Percentiles rank a stretch among this genome's conserved stretches.
These are phyloP conservation scores for Yponomeuta sedellus DNA, from an alignment of 2,888 invertebrate genomes.

Conservation along the genomic window DNA sequence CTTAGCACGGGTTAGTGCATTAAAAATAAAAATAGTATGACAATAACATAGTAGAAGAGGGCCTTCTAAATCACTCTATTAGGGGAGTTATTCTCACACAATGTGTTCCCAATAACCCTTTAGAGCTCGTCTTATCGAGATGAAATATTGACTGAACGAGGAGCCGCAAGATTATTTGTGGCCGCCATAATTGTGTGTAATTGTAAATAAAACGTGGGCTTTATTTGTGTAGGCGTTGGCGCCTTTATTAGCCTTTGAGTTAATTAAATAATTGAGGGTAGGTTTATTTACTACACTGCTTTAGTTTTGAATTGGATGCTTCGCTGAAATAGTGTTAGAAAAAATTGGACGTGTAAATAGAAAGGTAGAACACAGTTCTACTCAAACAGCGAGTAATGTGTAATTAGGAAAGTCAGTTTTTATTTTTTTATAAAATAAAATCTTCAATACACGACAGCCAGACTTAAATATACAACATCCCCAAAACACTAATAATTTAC, in stretches of 20 bases:
- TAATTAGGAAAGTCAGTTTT: too few species aligned
- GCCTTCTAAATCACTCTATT: neutral
- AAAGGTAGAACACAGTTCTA: neutral
- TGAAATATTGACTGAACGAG: conserved; percentile 4
- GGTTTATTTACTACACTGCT: neutral
- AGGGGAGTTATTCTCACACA: conserved; percentile 1
- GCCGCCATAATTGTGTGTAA: conserved; percentile 11
- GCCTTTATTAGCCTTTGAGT: neutral
- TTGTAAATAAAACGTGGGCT: conserved; percentile 7
- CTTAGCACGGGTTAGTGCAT: too few species aligned
- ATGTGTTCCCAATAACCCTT: conserved; percentile 13
- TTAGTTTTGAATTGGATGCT: neutral
- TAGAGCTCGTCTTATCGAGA: conserved; percentile 3
- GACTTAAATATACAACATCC: too few species aligned
- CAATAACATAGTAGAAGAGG: neutral
- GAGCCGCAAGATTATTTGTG: neutral
- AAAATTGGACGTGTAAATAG: neutral
- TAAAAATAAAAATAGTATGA: too few species aligned
- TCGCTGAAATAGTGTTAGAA: neutral
- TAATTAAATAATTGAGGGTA: neutral
- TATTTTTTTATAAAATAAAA: too few species aligned
- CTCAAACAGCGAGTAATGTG: too few species aligned
- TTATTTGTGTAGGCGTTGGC: conserved; percentile 4
- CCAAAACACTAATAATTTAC: too few species aligned
- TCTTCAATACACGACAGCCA: too few species aligned